phyloP scores from a whole-genome alignment of 1,140 invertebrate species.

The Drosophila kurseongensis region DNA sequence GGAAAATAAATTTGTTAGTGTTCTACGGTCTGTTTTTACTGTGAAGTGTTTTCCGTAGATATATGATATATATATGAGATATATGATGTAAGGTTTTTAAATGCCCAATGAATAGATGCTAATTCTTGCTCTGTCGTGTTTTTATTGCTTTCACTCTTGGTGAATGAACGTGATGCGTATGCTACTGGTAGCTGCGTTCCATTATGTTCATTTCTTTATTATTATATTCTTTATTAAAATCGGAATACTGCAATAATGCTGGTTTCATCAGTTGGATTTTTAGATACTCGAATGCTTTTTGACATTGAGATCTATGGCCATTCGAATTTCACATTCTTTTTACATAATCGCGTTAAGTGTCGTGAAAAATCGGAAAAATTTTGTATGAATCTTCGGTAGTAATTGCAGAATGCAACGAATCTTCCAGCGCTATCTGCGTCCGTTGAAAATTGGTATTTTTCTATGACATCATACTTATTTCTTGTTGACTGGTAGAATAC shows the following conservation, averaged over 20 bases:
- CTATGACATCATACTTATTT: neutral
- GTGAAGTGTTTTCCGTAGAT: too few relatives aligned
- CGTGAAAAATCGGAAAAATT: too few relatives aligned
- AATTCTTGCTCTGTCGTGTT: neutral
- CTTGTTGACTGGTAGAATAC: neutral
- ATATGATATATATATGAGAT: too few relatives aligned
- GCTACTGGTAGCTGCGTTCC: neutral
- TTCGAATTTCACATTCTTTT: neutral
- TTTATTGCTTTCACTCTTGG: neutral
- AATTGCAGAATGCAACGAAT: too few relatives aligned
- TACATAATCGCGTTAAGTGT: neutral
- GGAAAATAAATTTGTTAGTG: too few relatives aligned
- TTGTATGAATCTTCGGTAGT: neutral
- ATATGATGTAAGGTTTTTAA: too few relatives aligned
- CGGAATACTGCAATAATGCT: neutral
- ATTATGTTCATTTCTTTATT: neutral
- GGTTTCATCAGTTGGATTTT: neutral
- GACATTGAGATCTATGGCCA: neutral
- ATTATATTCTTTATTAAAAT: neutral
- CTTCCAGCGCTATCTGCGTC: neutral
- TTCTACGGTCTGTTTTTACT: too few relatives aligned
- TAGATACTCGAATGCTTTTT: neutral
- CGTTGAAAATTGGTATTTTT: neutral
- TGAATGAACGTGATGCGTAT: neutral
- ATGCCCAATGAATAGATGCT: neutral